Percentiles rank a stretch among this genome's conserved stretches.
phyloP scores from a whole-genome alignment of 2,888 invertebrate genomes.

The Stenchaetothrips biformis region DNA sequence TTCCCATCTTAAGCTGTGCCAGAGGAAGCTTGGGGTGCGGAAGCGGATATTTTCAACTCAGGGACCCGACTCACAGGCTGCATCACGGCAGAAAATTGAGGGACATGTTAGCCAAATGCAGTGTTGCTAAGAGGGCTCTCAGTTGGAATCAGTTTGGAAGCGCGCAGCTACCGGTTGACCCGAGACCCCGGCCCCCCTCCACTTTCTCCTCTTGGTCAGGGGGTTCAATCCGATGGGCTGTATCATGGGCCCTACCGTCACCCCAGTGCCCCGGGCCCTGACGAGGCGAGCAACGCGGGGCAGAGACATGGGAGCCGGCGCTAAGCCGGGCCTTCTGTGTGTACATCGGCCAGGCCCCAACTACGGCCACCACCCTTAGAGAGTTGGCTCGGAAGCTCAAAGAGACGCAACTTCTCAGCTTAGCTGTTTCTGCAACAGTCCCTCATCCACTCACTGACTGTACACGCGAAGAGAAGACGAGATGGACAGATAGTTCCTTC shows the following conservation, averaged over 20 bases:
- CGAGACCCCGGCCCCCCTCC: background rate
- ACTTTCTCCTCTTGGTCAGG: background rate
- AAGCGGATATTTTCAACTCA: background rate
- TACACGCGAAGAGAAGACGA: background rate
- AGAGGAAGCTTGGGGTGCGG: too few species aligned
- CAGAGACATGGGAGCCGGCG: background rate
- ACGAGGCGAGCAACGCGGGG: background rate
- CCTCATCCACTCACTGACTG: background rate
- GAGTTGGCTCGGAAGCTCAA: constrained; percentile 22
- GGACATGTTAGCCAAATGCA: too few species aligned
- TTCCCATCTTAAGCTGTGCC: background rate
- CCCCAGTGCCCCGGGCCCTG: background rate
- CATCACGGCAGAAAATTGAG: too few species aligned
- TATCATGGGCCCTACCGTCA: background rate
- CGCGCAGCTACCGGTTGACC: background rate
- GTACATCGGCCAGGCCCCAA: background rate
- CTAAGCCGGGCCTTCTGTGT: background rate
- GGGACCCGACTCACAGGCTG: too few species aligned
- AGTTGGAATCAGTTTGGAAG: background rate
- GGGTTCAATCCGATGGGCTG: constrained; percentile 14
- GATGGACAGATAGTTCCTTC: too few species aligned
- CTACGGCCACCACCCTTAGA: background rate
- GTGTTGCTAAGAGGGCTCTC: too few species aligned
- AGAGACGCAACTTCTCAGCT: constrained; percentile 22
- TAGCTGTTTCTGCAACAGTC: background rate